Base-by-base conservation (phyloP, 2,888 invertebrate species). In the Metacarcinus magister region DNA sequence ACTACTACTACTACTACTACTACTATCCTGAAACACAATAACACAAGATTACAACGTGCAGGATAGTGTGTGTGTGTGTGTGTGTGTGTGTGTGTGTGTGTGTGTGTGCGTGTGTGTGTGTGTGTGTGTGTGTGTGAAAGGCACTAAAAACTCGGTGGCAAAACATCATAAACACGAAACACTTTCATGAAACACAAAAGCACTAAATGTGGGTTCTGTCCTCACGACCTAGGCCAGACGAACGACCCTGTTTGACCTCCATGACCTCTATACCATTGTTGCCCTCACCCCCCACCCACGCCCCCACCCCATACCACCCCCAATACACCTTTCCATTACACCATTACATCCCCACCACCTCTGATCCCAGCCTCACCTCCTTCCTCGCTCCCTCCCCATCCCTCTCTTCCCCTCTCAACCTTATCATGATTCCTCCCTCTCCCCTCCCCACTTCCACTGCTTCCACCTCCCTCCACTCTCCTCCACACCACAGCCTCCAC, bases 1-100 rank as follows among this genome's bases (percentile, higher is more conserved):
- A 43, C 91, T 91, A 91, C 91, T 91, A 91, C 91, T 44, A 91
- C 91, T 44, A 44, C 91, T 91, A 91, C 91, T 91, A 91, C 44
- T 91, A 91, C 91, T 91, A 91, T n/a, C 23, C 39, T 5, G 39
- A 91, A 8, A 43, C 39, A 8, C 28, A 7, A 8, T 91, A 91
- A 8, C 43, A 43, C 39, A 8, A 91, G 4, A 10, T 16, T 91
- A 7, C 91, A 43, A 91, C 43, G 5, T 46, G 46, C 46, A 46
- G 46, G 46, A 46, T 10, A 46, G 46, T 46, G 46, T 46, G 46
- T 46, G 46, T 46, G 46, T 46, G 46, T 46, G 46, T 46, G 46
- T 46, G 10, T 46, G 4, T 10, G 46, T 7, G 46, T n/a, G 46
- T 46, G 10, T 4, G 46, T 46, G 10, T 46, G 46, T 10, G 10